phyloP scores from a whole-genome alignment of 2,888 invertebrate genomes.

The Acronicta alni region DNA sequence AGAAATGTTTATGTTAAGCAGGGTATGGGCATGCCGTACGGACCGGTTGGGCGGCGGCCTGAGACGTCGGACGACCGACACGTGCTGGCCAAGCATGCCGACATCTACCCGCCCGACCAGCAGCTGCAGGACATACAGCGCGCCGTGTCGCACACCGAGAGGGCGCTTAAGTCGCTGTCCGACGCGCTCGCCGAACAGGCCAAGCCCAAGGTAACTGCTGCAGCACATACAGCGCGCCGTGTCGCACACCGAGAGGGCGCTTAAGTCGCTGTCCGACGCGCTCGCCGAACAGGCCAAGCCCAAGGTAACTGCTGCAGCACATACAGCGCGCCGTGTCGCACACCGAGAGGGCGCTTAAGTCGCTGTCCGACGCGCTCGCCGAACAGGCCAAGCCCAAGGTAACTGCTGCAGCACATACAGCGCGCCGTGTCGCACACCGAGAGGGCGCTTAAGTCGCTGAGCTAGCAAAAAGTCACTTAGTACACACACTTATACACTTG shows the following conservation, averaged over 20 bases:
- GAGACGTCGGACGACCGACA: constrained; percentile 99
- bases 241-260: constrained; percentile 96
- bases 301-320: constrained; percentile 87
- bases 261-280: constrained; percentile 98
- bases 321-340: constrained; percentile 98
- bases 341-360: constrained; percentile 97
- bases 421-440: constrained; percentile 98
- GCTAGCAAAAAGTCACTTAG: no score
- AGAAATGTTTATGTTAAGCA: constrained; percentile 1
- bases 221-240: constrained; percentile 97
- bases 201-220: constrained; percentile 69
- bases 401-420: constrained; percentile 92
- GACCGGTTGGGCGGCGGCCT: constrained; percentile 92
- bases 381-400: constrained; percentile 86
- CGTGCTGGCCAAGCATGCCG: constrained; percentile 97
- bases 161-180: constrained; percentile 89
- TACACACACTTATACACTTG: no score
- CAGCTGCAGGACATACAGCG: constrained; percentile 90
- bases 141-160: no score
- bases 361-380: constrained; percentile 96
- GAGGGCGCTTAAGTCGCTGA: constrained; percentile 97
- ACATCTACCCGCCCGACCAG: constrained; percentile 97
- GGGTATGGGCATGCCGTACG: constrained; percentile 73
- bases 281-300: constrained; percentile 90
- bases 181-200: constrained; percentile 93